Evolutionary conservation across 2,797 vertebrate genomes (phyloP).

Genomic region (Myoxocephalus aenaeus): DNA sequence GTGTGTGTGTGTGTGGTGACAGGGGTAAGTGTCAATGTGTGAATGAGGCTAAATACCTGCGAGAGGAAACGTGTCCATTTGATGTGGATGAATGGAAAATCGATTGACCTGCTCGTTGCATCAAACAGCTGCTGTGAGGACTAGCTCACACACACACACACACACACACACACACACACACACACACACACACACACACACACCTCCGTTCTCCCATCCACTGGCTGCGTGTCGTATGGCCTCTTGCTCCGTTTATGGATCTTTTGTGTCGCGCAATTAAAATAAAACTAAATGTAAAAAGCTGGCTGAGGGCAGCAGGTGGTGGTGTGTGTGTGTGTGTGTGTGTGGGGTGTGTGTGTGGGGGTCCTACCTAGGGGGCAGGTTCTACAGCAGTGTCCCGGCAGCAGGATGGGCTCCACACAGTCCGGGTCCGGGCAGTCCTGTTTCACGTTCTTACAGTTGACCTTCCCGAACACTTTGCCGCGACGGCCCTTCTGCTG

Average conservation of each 20-base stretch:
- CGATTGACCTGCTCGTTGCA: constrained; percentile 38
- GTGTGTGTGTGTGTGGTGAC: constrained; percentile 29
- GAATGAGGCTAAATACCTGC: constrained; percentile 38
- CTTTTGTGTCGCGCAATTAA: too few relatives aligned
- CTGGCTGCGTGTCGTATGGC: too few relatives aligned
- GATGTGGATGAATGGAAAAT: constrained; percentile 49
- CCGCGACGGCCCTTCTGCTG: constrained; percentile 90
- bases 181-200: too few relatives aligned
- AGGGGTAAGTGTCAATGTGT: constrained; percentile 36
- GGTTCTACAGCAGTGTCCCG: constrained; percentile 93
- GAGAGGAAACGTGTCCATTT: constrained; percentile 47
- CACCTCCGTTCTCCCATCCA: too few relatives aligned
- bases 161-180: too few relatives aligned
- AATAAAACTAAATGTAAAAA: too few relatives aligned
- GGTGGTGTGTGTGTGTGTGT: too few relatives aligned
- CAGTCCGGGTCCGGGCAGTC: constrained; percentile 90
- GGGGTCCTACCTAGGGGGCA: constrained; percentile 82
- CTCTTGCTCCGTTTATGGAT: too few relatives aligned
- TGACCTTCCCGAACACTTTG: constrained; percentile 91
- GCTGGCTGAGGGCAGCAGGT: too few relatives aligned
- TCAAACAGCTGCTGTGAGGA: constrained; percentile 28
- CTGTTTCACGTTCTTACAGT: constrained; percentile 96
- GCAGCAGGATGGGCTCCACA: constrained; percentile 86
- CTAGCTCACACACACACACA: not conserved
- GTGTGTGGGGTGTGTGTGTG: too few relatives aligned